Conservation (phyloP, 2,888 invertebrate species). For the Tenthredo amoena region DNA sequence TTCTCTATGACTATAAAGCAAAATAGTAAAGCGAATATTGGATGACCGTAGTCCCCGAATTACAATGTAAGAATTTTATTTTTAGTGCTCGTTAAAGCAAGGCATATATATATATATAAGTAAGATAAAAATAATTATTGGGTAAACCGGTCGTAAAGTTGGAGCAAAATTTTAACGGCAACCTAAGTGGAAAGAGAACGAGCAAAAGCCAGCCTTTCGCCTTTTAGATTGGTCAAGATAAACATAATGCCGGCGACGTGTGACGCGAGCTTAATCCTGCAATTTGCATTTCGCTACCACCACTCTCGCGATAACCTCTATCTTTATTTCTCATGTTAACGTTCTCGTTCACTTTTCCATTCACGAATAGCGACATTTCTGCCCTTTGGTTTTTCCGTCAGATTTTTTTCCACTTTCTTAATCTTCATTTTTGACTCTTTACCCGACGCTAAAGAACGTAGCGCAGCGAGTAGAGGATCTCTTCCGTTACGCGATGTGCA, state of each 20-base stretch:
- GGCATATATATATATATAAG: background rate
- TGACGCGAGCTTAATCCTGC: constrained; percentile 48
- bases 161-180: constrained; percentile 35
- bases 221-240: constrained; percentile 44
- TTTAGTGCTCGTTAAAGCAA: constrained; percentile 51
- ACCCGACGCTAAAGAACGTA: background rate
- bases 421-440: background rate
- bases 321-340: constrained; percentile 43
- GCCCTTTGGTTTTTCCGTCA: background rate
- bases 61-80: constrained; percentile 45
- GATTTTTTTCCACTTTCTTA: background rate
- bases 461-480: background rate
- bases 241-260: constrained; percentile 35
- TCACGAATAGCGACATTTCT: background rate
- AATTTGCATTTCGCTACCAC: constrained; percentile 34
- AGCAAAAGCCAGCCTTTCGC: constrained; percentile 38
- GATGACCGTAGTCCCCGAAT: background rate
- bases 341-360: constrained; percentile 13
- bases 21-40: constrained; percentile 18
- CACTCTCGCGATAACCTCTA: constrained; percentile 31
- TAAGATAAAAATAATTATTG: constrained; percentile 51
- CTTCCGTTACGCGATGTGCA: background rate
- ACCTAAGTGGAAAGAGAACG: constrained; percentile 45
- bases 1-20: background rate
- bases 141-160: constrained; percentile 42